Evolutionary conservation across 2,888 invertebrate genomes (phyloP), one percentile per base, ranked within the genome.

Genomic region (Galerucella pusilla): DNA sequence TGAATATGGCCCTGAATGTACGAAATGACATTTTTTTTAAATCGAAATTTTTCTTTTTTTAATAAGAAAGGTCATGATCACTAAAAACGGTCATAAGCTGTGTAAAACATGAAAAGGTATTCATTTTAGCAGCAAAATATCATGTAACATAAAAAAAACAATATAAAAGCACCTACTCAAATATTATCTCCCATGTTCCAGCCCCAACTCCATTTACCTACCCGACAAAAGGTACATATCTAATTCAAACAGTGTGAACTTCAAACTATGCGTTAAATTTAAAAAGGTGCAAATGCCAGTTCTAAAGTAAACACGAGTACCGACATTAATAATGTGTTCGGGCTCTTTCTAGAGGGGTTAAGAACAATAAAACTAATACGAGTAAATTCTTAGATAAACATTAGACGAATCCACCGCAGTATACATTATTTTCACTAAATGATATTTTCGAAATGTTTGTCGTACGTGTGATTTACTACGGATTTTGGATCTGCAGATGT

Each of bases 401-500:
- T 73, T 72, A 76, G 77, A 78, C 77, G 68, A 75, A 80, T 80
- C 81, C 77, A 81, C 81, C 81, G 79, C 80, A 80, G 80, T 82
- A 77, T 69, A 77, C 64, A 75, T 75, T 72, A 71, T 72, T 79
- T 81, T 81, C 77, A 80, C 79, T 78, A 80, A 80, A 76, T 72
- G 68, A 76, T 76, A 74, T 76, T 71, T 71, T 75, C 79, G 82
- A 83, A 20, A 82, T 86, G 85, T 85, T 85, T 85, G 83, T 83
- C 75, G 82, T 84, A 84, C 85, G 85, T 85, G 85, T 85, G 85
- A 84, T 84, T 84, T 82, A 82, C 81, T 82, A 77, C 78, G 80
- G 81, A 81, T 82, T 82, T 82, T 75, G 85, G 84, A 85, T 85
- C 83, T 83, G 85, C 85, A 85, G 85, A 85, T 85, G 85, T 84